A percentile compares a stretch with the other conserved stretches of the same genome.
Evolutionary conservation across 2,888 invertebrate genomes (phyloP).

Genomic region (Caenorhabditis sp.): DNA sequence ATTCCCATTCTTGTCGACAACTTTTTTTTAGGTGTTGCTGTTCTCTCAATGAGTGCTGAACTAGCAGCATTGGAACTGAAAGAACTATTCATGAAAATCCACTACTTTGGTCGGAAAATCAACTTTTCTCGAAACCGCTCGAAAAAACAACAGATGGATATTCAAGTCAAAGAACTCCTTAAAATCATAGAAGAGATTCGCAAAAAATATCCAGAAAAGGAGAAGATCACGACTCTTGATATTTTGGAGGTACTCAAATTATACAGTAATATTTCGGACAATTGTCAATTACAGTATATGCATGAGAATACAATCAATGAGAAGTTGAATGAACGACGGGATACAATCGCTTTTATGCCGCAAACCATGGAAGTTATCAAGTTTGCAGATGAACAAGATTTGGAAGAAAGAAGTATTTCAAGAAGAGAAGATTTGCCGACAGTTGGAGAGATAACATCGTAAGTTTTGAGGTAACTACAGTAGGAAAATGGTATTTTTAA

Average conservation of each 20-base stretch:
- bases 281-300: constrained; percentile 65
- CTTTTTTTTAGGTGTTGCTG: constrained; percentile 62
- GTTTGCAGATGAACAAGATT: constrained; percentile 62
- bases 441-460: constrained; percentile 30
- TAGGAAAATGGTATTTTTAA: too few species aligned
- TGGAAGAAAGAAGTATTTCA: constrained; percentile 52
- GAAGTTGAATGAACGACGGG: constrained; percentile 58
- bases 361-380: constrained; percentile 54
- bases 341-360: constrained; percentile 70
- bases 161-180: constrained; percentile 68
- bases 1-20: too few species aligned
- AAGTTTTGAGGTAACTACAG: background rate
- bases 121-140: constrained; percentile 63
- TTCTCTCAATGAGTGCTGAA: constrained; percentile 71
- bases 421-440: constrained; percentile 47
- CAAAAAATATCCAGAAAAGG: constrained; percentile 66
- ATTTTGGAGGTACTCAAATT: constrained; percentile 59
- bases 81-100: constrained; percentile 67
- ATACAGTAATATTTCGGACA: background rate
- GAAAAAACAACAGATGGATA: constrained; percentile 64
- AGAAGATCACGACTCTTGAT: constrained; percentile 67
- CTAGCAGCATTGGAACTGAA: constrained; percentile 69
- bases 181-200: constrained; percentile 70
- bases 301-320: constrained; percentile 53
- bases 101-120: constrained; percentile 68